Percentiles rank a stretch among this genome's conserved stretches.
Evolutionary conservation across 1,140 invertebrate species (phyloP).

Genomic region (Drosophila hydei): DNA sequence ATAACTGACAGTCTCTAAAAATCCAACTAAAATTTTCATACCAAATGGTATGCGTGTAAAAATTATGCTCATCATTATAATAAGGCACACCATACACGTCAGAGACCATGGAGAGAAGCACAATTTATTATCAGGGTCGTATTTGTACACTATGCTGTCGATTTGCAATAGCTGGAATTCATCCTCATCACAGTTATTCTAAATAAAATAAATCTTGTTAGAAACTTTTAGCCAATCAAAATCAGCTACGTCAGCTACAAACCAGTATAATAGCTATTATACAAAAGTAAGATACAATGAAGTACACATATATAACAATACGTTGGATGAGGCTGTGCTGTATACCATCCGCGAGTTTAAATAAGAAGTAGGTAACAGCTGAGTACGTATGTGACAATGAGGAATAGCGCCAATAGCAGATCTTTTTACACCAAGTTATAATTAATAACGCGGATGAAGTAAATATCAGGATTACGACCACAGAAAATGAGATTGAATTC

Average conservation of each 20-base stretch:
- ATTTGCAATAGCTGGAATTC: conserved; percentile 32
- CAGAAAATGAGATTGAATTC: neutral
- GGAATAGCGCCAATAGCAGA: conserved; percentile 84
- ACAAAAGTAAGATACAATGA: too few relatives aligned
- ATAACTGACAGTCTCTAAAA: conserved; percentile 87
- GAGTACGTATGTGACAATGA: conserved; percentile 84
- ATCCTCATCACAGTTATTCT: conserved; percentile 33
- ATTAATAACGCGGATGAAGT: conserved; percentile 65
- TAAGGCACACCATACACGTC: conserved; percentile 90
- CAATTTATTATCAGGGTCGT: conserved; percentile 31
- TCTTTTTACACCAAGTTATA: conserved; percentile 79
- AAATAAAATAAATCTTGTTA: too few relatives aligned
- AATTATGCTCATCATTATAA: conserved; percentile 90
- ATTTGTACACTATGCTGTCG: conserved; percentile 48
- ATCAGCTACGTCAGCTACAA: conserved; percentile 6
- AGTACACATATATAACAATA: too few relatives aligned
- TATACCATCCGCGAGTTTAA: conserved; percentile 24
- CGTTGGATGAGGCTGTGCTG: conserved; percentile 84
- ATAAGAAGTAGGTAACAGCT: conserved; percentile 86
- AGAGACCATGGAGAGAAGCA: conserved; percentile 89
- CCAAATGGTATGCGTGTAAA: conserved; percentile 93
- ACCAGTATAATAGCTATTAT: conserved; percentile 86
- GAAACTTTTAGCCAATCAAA: neutral
- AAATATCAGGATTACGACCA: conserved; percentile 6
- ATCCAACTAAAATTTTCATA: conserved; percentile 90